These are phyloP conservation scores for Zygogramma bicolorata DNA, from an alignment of 2,888 invertebrate genomes.

Conservation along the genomic window DNA sequence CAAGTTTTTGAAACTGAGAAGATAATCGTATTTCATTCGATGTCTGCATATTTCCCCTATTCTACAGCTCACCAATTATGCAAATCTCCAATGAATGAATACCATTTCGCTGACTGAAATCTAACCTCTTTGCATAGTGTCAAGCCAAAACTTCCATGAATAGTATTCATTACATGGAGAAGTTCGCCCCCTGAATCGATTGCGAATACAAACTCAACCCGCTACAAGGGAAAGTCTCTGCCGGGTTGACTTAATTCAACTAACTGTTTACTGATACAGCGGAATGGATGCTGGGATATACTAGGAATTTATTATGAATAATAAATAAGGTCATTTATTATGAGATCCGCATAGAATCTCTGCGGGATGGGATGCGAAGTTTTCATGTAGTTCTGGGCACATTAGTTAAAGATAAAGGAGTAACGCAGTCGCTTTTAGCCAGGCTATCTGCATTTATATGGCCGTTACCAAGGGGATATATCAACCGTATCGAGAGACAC, in stretches of 20 bases:
- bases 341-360: slow-evolving; percentile 12
- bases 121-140: background rate
- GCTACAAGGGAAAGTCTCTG: no score
- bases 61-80: background rate
- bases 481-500: slow-evolving; percentile 48
- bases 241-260: background rate
- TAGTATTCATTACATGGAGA: background rate
- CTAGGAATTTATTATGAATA: slow-evolving; percentile 28
- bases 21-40: background rate
- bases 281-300: background rate
- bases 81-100: background rate
- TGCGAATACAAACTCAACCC: background rate
- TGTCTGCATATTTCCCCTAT: background rate
- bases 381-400: slow-evolving; percentile 41
- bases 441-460: slow-evolving; percentile 50
- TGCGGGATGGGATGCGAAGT: slow-evolving; percentile 37
- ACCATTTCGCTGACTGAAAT: background rate
- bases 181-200: background rate
- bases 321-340: slow-evolving; percentile 34
- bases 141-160: background rate
- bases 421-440: slow-evolving; percentile 38
- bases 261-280: background rate
- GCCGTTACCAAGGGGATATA: slow-evolving; percentile 49
- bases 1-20: background rate
- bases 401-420: slow-evolving; percentile 44